phyloP scores from a whole-genome alignment of 1,140 invertebrate species.

The Lucilia cuprina region DNA sequence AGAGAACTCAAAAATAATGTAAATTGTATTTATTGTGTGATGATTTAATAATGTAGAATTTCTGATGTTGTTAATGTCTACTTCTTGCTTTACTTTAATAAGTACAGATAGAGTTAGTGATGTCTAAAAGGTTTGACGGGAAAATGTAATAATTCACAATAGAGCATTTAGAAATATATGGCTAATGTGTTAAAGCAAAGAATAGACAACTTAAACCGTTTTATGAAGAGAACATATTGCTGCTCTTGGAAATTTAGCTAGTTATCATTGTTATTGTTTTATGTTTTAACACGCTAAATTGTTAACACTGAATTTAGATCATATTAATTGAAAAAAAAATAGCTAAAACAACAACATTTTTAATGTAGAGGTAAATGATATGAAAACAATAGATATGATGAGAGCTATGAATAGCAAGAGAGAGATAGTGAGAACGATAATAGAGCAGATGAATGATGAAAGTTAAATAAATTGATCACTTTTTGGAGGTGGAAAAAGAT shows the following conservation, averaged over 20 bases:
- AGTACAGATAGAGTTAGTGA: too few relatives aligned
- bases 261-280: too few relatives aligned
- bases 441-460: background rate
- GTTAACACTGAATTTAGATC: background rate
- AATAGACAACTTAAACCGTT: too few relatives aligned
- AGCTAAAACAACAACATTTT: background rate
- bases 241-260: too few relatives aligned
- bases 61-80: background rate
- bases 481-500: too few relatives aligned
- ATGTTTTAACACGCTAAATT: too few relatives aligned
- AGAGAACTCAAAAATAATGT: background rate
- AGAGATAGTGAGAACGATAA: background rate
- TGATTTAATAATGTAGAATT: conserved; percentile 17
- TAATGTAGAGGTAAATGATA: conserved; percentile 2
- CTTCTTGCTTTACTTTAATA: background rate
- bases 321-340: background rate
- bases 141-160: too few relatives aligned
- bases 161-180: too few relatives aligned
- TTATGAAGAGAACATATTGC: too few relatives aligned
- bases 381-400: background rate
- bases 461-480: background rate
- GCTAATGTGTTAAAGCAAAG: too few relatives aligned
- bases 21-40: conserved; percentile 17
- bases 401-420: background rate
- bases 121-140: too few relatives aligned